These are phyloP conservation scores for Anhinga rufa DNA, from an alignment of 2,113 vertebrate species.

Conservation along the genomic window DNA sequence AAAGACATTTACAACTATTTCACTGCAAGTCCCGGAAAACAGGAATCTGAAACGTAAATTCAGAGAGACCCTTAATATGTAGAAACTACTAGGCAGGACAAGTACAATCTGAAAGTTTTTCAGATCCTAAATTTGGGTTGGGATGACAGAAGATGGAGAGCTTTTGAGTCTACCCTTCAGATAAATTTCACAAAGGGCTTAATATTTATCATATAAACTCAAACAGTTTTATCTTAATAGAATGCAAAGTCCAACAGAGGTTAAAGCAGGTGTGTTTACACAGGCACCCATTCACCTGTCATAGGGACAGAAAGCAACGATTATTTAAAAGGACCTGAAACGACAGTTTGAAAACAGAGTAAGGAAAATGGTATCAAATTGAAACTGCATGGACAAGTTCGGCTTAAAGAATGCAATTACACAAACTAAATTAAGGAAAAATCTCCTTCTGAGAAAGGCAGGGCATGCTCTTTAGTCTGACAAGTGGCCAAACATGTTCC, in stretches of 20 bases:
- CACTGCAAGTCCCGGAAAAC: background rate
- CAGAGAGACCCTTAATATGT: background rate
- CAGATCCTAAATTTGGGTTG: background rate
- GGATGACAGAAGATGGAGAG: background rate
- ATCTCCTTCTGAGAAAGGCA: slow-evolving; percentile 24
- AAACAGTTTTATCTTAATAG: background rate
- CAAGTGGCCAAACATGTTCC: background rate
- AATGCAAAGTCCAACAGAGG: background rate
- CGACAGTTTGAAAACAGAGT: background rate
- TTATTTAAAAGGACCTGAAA: background rate
- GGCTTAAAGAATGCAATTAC: slow-evolving; percentile 37
- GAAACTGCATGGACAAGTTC: slow-evolving; percentile 23
- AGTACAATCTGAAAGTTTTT: background rate
- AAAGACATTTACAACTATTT: background rate
- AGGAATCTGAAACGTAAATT: background rate
- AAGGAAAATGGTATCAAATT: slow-evolving; percentile 18
- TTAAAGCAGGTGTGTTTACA: background rate
- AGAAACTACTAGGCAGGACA: background rate
- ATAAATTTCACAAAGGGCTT: background rate
- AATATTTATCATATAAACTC: background rate
- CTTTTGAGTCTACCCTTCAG: background rate
- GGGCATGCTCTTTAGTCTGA: slow-evolving; percentile 26
- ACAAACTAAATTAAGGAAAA: slow-evolving; percentile 18
- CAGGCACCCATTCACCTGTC: background rate
- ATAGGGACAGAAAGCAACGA: background rate